Percentiles rank a stretch among this genome's conserved stretches.
Evolutionary conservation across 2,797 vertebrate genomes (phyloP).

Genomic region (Coregonus sp.): DNA sequence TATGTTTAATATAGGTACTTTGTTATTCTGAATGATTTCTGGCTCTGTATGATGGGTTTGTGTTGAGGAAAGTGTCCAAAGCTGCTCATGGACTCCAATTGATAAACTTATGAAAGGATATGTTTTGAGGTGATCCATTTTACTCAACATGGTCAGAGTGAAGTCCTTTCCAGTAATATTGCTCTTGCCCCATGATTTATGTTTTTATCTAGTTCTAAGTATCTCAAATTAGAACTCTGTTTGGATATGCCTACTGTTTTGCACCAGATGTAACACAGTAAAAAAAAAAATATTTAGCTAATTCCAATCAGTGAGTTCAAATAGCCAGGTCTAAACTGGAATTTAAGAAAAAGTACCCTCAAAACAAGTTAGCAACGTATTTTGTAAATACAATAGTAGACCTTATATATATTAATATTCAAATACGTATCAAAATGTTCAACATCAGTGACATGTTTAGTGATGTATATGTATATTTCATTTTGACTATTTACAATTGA

Average conservation of each 20-base stretch:
- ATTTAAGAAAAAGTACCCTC: not conserved
- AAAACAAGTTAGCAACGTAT: constrained; percentile 10
- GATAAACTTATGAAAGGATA: constrained; percentile 2
- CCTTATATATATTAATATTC: constrained; percentile 10
- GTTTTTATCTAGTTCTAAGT: constrained; percentile 10
- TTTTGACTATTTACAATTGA: constrained; percentile 13
- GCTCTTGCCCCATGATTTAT: not conserved
- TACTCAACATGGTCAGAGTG: not conserved
- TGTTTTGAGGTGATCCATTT: not conserved
- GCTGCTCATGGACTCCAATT: constrained; percentile 10
- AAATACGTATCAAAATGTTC: constrained; percentile 12
- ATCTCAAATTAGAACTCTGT: not conserved
- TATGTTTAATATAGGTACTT: not conserved
- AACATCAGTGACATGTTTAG: constrained; percentile 9
- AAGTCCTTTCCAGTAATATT: constrained; percentile 6
- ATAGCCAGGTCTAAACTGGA: constrained; percentile 9
- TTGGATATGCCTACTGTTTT: constrained; percentile 15
- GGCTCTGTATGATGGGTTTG: constrained; percentile 1
- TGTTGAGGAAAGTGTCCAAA: constrained; percentile 1
- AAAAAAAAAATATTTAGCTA: not conserved
- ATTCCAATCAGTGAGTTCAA: constrained; percentile 16
- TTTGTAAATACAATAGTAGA: constrained; percentile 21
- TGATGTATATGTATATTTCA: constrained; percentile 12
- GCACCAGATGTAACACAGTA: constrained; percentile 6
- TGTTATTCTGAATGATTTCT: constrained; percentile 7